phyloP scores from a whole-genome alignment of 2,113 vertebrate genomes.

The Mohoua ochrocephala region DNA sequence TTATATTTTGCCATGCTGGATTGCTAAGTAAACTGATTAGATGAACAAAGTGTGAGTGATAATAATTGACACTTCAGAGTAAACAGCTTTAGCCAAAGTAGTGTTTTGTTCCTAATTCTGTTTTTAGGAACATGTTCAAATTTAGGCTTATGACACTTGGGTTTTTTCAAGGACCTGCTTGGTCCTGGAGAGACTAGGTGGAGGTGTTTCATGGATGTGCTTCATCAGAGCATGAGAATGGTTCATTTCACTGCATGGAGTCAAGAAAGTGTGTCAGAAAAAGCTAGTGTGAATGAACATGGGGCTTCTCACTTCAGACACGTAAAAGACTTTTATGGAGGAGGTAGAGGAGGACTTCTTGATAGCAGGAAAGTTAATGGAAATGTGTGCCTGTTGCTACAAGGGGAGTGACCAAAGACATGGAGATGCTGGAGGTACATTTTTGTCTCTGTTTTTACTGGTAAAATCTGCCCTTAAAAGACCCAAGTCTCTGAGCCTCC shows the following conservation, averaged over 20 bases:
- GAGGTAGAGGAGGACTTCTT: not conserved
- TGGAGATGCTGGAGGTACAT: rapidly evolving
- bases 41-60: not conserved
- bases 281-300: not conserved
- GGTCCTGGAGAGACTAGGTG: not conserved
- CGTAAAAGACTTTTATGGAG: not conserved
- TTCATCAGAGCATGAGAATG: not conserved
- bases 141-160: not conserved
- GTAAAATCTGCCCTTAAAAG: not conserved
- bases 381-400: not conserved
- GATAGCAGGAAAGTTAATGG: not conserved
- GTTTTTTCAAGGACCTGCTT: not conserved
- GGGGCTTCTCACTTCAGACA: not conserved
- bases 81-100: not conserved
- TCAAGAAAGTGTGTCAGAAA: not conserved
- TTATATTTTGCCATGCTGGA: not conserved
- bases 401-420: not conserved
- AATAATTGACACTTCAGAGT: not conserved
- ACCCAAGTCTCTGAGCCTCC: not conserved
- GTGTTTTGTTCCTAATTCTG: not conserved
- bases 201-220: not conserved
- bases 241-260: not conserved
- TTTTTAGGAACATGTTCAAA: not conserved
- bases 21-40: not conserved
- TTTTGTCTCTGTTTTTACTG: not conserved